phyloP scores from a whole-genome alignment of 2,888 invertebrate genomes.

The Danaus chrysippus region DNA sequence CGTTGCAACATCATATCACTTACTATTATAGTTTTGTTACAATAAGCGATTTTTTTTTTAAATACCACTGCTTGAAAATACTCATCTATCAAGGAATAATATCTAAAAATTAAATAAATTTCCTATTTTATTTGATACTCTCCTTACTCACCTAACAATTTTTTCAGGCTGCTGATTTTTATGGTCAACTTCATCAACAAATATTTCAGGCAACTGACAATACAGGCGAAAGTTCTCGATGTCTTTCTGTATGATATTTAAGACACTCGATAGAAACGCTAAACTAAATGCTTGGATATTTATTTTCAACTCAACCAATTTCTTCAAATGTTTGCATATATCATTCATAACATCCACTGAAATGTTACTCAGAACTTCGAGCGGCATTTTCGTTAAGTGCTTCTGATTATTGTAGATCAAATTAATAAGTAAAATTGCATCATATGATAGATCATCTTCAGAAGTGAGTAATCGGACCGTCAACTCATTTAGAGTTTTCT shows the following conservation, averaged over 20 bases:
- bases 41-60: no score
- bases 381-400: slow-evolving; percentile 69
- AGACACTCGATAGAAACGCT: slow-evolving; percentile 75
- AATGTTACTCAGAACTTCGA: slow-evolving; percentile 71
- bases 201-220: slow-evolving; percentile 74
- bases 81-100: no score
- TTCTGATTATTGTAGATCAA: slow-evolving; percentile 84
- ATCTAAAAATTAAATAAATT: no score
- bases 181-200: slow-evolving; percentile 81
- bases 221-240: slow-evolving; percentile 68
- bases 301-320: slow-evolving; percentile 75
- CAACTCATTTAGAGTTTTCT: slow-evolving; percentile 81
- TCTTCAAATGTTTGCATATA: slow-evolving; percentile 67
- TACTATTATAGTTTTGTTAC: no score
- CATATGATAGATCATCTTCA: slow-evolving; percentile 67
- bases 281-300: slow-evolving; percentile 78
- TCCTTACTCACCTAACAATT: slow-evolving; percentile 76
- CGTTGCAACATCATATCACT: no score
- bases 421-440: slow-evolving; percentile 82
- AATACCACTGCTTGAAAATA: no score
- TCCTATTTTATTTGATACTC: no score
- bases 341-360: slow-evolving; percentile 55
- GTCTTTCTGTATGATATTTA: slow-evolving; percentile 72
- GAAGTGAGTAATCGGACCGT: slow-evolving; percentile 62
- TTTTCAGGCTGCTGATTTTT: slow-evolving; percentile 73